These are phyloP conservation scores for Desmodus rotundus DNA, from an alignment of 2,113 vertebrate species.

Conservation along the genomic window DNA sequence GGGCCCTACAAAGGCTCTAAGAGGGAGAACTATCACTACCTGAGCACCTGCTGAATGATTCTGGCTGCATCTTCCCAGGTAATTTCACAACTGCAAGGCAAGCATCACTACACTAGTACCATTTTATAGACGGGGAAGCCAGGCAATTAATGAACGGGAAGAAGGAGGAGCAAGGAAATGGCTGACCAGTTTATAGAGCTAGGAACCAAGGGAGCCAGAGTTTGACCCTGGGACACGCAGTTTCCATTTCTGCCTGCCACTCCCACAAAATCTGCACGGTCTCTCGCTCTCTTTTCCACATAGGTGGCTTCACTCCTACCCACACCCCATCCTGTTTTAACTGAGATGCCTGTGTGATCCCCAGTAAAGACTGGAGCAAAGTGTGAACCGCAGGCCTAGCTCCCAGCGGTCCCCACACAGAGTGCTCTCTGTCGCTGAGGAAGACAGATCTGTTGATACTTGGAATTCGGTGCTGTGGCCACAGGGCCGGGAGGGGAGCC, in stretches of 20 bases:
- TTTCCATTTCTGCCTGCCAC: neutral
- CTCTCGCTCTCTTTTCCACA: neutral
- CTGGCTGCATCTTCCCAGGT: neutral
- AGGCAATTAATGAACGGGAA: neutral
- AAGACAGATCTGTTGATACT: neutral
- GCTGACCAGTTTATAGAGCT: neutral
- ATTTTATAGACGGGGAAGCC: neutral
- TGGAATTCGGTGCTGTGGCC: neutral
- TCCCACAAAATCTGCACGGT: neutral
- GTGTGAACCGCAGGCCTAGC: neutral
- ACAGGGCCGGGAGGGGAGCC: rapidly evolving
- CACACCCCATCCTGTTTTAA: neutral
- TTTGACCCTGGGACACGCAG: rapidly evolving
- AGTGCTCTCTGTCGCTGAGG: rapidly evolving
- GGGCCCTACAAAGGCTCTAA: rapidly evolving
- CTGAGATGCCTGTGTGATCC: neutral
- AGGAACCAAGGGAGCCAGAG: neutral
- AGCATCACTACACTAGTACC: neutral
- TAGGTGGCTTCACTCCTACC: neutral
- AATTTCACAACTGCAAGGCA: neutral
- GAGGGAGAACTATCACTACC: too few relatives aligned
- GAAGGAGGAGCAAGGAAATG: neutral
- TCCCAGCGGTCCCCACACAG: neutral
- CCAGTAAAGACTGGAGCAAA: neutral
- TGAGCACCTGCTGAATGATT: neutral